Evolutionary conservation across 1,140 invertebrate species (phyloP), one percentile per base, ranked within the genome.

Genomic region (Scylla paramamosain): DNA sequence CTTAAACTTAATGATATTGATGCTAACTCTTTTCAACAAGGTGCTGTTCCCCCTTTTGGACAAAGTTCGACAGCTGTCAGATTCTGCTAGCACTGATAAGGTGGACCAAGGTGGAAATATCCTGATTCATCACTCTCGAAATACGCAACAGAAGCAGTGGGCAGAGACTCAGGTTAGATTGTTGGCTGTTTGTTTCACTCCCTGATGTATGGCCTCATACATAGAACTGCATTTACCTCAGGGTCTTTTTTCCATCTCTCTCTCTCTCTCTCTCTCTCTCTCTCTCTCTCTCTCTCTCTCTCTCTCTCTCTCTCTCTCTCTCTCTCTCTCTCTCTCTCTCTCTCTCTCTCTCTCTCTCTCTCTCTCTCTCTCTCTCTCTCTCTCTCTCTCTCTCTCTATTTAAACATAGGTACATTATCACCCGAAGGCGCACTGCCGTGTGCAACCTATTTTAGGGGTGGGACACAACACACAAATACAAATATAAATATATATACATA

Each of bases 121-220:
- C 96, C 97, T 99, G 0, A 99, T 99, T 96, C 99, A 99, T 97
- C 99, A 99, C 97, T 99, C 99, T 0, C 97, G 99, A 96, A 99
- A 99, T 97, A 99, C 99, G 0, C 99, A 99, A 28, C 99, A 99
- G 96, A 99, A 99, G 96, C 99, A 99, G 97, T 99, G 99, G 99
- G 99, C 99, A 10, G 99, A 99, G 97, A 99, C 99, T 7, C 98
- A 99, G 97, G 98, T 98, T 32, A n/a, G 46, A 39, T 12, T n/a
- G 10, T 88, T 88, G 20, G 25, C 31, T 32, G 14, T 32, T 39
- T 4, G 86, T 88, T 25, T 45, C 39, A 39, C 6, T 39, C 39
- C 25, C 25, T 32, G 3, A 16, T 14, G 8, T 86, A 32, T 86
- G 32, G 7, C n/a, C 32, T 25, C 29, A 86, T 39, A 39, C 39